Evolutionary conservation across 2,797 vertebrate species (phyloP), one percentile per base, ranked within the genome.

Genomic region (Trachurus trachurus): DNA sequence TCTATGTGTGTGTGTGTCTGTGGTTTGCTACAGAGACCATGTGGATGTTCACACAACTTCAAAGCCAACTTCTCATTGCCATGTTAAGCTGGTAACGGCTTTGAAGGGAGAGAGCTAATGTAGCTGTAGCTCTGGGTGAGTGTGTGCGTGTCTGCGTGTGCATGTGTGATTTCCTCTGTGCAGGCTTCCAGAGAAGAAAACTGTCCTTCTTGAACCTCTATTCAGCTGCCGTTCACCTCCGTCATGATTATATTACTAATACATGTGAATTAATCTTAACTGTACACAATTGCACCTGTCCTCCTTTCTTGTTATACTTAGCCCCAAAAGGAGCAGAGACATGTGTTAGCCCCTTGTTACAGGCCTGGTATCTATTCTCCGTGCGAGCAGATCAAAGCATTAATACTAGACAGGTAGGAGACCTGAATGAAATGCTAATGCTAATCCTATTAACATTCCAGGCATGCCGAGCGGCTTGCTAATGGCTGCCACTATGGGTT

Each of bases 371-470:
- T 82, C 83, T 81, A 78, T 90, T 92, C 75, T 90, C 78, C 80
- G 66, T 85, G 76, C 78, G 83, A 89, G 83, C 74, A 84, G 93
- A 93, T 92, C 90, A 93, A 92, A 89, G 90, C 81, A 74, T 88
- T 92, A 91, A 84, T 88, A 80, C 81, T 72, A 87, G 80, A 92
- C 90, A 93, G 92, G 90, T 93, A 92, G 75, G 72, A 88, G 79
- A 87, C 86, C 82, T 80, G 88, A 88, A 83, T 78, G 80, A 92
- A 92, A 92, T 92, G 92, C 89, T 93, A 92, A 94, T 90, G 76
- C 82, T 92, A 90, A 93, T 91, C 87, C 85, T 87, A 92, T 94
- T 94, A 92, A 87, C 88, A 94, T 94, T 94, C 92, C 61, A 83
- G 68, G 79, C 90, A 88, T 87, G 82, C 57, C 13, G 44, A 65